Conservation (phyloP, 2,797 vertebrate species). For the Onychomys leucogaster region DNA sequence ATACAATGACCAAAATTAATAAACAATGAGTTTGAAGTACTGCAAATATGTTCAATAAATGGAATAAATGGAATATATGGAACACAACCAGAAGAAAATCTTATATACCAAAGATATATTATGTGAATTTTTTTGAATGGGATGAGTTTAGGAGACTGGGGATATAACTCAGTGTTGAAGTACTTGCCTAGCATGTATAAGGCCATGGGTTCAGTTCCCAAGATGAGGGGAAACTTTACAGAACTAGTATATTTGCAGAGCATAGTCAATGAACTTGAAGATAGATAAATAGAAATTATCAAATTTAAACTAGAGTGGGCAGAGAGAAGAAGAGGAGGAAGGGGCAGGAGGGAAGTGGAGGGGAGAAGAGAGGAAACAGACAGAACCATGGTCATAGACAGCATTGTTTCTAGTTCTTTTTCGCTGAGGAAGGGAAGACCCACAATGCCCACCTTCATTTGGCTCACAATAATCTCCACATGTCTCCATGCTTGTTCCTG, state of each 20-base stretch:
- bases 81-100: not conserved
- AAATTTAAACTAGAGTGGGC: not conserved
- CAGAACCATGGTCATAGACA: not conserved
- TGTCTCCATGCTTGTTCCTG: fast-evolving
- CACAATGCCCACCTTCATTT: fast-evolving
- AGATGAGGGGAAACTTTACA: not conserved
- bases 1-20: not conserved
- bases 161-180: not conserved
- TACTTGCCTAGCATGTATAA: not conserved
- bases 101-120: not conserved
- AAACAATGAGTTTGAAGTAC: not conserved
- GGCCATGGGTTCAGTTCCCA: not conserved
- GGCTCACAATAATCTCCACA: not conserved
- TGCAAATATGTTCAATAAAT: not conserved
- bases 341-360: not conserved
- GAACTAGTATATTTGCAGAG: not conserved
- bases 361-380: not conserved
- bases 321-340: too few relatives aligned
- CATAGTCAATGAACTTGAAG: not conserved
- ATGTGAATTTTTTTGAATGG: not conserved
- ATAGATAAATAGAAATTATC: not conserved
- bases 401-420: not conserved
- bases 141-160: not conserved
- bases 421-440: not conserved
- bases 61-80: not conserved